A percentile compares a stretch with the other conserved stretches of the same genome.
Evolutionary conservation across 2,797 vertebrate species (phyloP).

Genomic region (Choloepus didactylus): DNA sequence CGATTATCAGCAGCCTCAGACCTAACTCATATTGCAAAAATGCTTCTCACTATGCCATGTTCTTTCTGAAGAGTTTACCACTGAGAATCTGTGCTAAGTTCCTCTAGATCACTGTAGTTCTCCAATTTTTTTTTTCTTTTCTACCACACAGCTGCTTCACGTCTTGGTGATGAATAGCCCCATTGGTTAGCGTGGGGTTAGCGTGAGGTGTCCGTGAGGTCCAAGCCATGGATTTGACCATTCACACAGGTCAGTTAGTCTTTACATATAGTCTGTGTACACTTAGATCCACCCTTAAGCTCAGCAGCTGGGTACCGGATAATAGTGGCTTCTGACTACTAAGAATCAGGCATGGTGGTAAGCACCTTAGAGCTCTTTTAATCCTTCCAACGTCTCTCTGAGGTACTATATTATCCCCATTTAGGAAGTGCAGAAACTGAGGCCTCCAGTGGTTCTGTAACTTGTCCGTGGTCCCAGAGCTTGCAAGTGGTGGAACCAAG

Average conservation of each 20-base stretch:
- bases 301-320: too few relatives aligned
- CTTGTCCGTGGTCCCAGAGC: neutral
- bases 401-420: neutral
- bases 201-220: neutral
- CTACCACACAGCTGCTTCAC: neutral
- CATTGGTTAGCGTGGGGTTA: neutral
- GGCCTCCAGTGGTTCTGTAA: neutral
- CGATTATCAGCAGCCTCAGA: neutral
- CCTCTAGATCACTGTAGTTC: neutral
- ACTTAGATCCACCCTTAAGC: neutral
- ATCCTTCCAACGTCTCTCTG: neutral
- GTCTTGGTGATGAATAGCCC: neutral
- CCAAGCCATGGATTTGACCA: neutral
- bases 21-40: neutral
- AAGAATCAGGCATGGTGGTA: neutral
- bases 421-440: neutral
- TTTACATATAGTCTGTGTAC: neutral
- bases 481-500: neutral
- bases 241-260: neutral
- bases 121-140: neutral
- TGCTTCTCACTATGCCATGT: neutral
- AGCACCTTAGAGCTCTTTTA: neutral
- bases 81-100: neutral
- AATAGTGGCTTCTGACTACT: neutral
- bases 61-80: neutral